Evolutionary conservation across 2,888 invertebrate species (phyloP).

Genomic region (Drosophila dives): DNA sequence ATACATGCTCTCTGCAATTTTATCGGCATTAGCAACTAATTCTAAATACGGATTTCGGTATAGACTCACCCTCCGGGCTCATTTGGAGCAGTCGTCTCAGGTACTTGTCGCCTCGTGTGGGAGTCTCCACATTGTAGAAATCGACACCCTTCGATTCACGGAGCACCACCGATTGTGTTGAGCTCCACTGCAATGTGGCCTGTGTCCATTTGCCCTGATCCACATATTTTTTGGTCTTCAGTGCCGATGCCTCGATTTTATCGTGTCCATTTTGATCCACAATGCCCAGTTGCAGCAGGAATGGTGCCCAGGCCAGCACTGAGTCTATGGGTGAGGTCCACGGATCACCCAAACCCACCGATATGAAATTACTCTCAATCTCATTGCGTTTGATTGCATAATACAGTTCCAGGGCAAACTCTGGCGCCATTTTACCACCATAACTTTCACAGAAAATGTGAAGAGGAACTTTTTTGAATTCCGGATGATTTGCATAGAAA

Average conservation of each 20-base stretch:
- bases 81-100: constrained; percentile 38
- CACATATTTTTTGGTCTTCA: constrained; percentile 86
- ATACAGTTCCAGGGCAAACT: constrained; percentile 88
- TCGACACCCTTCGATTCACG: constrained; percentile 88
- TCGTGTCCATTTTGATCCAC: constrained; percentile 89
- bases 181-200: constrained; percentile 89
- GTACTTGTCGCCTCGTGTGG: constrained; percentile 72
- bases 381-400: constrained; percentile 88
- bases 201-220: constrained; percentile 86
- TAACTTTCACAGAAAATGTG: constrained; percentile 96
- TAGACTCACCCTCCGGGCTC: constrained; percentile 47
- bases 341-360: constrained; percentile 93
- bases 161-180: constrained; percentile 88
- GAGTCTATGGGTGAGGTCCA: constrained; percentile 96
- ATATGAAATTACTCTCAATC: constrained; percentile 89
- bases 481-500: constrained; percentile 89
- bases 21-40: not conserved
- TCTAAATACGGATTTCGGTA: not conserved
- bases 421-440: constrained; percentile 96
- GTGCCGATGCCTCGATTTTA: constrained; percentile 87
- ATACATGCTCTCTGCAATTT: constrained; percentile 77
- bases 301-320: constrained; percentile 93
- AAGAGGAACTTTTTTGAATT: constrained; percentile 90
- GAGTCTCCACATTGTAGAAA: constrained; percentile 91
- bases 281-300: constrained; percentile 90